Percentiles rank a stretch among this genome's conserved stretches.
These are phyloP conservation scores for Dimorphilus gyrociliatus DNA, from an alignment of 2,888 invertebrate species.

Conservation along the genomic window DNA sequence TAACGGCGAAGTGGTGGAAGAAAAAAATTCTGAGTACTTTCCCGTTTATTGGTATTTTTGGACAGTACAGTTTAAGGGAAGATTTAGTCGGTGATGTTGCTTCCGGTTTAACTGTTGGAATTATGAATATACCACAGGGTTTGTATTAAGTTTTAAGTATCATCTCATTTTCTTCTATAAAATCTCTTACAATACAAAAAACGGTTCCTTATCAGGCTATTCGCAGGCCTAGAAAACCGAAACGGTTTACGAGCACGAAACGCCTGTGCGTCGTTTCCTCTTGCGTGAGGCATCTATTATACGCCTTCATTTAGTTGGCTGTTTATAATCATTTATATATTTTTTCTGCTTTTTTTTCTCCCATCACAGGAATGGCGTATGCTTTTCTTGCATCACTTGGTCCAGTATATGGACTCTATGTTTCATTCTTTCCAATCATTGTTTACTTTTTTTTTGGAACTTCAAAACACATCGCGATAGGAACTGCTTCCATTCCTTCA, in stretches of 20 bases:
- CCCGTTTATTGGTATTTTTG: background rate
- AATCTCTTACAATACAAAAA: too few species aligned
- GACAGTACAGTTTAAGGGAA: slow-evolving; percentile 2
- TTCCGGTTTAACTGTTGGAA: slow-evolving; percentile 6
- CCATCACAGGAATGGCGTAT: slow-evolving; percentile 43
- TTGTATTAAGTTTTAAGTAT: too few species aligned
- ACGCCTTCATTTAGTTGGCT: too few species aligned
- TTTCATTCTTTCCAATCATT: slow-evolving; percentile 79
- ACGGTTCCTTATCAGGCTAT: too few species aligned
- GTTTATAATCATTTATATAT: too few species aligned
- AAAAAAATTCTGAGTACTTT: too few species aligned
- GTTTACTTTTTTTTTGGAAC: slow-evolving; percentile 73
- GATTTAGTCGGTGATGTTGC: slow-evolving; percentile 5
- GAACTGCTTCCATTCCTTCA: slow-evolving; percentile 38
- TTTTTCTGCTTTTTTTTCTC: too few species aligned
- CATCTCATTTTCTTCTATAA: too few species aligned
- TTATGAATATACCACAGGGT: slow-evolving; percentile 8
- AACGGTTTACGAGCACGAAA: too few species aligned
- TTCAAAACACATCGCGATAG: slow-evolving; percentile 73
- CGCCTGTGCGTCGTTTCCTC: too few species aligned
- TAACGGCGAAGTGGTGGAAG: background rate
- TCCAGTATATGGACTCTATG: slow-evolving; percentile 49
- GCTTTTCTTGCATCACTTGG: slow-evolving; percentile 41
- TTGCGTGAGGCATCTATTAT: too few species aligned
- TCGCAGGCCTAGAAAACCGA: too few species aligned